Conservation (phyloP, 2,888 invertebrate species). For the Drosophila borealis region DNA sequence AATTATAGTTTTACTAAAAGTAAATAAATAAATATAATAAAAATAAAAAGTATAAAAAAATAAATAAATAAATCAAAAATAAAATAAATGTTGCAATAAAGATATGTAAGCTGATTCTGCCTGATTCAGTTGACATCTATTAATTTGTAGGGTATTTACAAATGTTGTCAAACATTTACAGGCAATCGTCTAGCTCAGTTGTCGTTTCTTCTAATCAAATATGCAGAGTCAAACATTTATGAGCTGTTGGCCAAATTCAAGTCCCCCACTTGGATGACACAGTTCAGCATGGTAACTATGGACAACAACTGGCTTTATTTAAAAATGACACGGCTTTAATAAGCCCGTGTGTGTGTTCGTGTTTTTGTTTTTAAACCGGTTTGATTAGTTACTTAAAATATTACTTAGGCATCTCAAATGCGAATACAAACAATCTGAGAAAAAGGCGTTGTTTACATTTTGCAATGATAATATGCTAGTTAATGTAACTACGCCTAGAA, state of each 20-base stretch:
- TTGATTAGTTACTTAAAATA: constrained; percentile 32
- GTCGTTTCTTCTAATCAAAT: constrained; percentile 24
- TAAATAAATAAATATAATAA: too few species aligned
- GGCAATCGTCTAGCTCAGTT: background rate
- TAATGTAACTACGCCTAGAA: background rate
- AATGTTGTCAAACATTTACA: constrained; percentile 4
- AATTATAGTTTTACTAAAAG: too few species aligned
- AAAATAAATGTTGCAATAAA: too few species aligned
- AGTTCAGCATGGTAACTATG: constrained; percentile 6
- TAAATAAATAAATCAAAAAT: too few species aligned
- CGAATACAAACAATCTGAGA: constrained; percentile 5
- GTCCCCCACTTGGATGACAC: constrained; percentile 11
- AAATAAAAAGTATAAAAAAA: too few species aligned
- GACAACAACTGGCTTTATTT: constrained; percentile 29
- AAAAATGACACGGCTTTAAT: constrained; percentile 32
- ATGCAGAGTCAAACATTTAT: constrained; percentile 18
- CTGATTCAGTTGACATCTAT: background rate
- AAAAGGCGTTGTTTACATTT: constrained; percentile 40
- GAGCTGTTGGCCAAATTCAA: background rate
- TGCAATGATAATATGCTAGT: constrained; percentile 13
- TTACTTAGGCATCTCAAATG: constrained; percentile 18
- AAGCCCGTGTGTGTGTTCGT: constrained; percentile 2
- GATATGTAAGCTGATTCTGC: background rate
- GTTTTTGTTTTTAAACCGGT: constrained; percentile 37
- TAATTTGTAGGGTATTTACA: constrained; percentile 9